phyloP scores from a whole-genome alignment of 2,888 invertebrate genomes.

The Phortica magna region DNA sequence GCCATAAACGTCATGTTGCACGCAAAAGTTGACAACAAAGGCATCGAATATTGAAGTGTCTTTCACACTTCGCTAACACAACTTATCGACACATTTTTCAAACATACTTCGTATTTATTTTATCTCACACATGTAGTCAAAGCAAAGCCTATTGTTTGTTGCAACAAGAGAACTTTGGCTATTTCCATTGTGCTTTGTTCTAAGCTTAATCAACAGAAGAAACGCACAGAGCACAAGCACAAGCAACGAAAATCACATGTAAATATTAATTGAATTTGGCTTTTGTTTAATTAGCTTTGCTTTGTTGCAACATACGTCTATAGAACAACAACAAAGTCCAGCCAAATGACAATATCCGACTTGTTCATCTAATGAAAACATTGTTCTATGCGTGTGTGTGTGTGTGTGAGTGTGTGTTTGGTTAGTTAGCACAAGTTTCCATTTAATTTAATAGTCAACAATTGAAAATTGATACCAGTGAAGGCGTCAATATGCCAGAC shows the following conservation, averaged over 20 bases:
- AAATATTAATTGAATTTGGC: constrained; percentile 70
- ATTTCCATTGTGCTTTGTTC: neutral
- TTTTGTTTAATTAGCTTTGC: constrained; percentile 53
- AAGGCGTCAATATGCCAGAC: neutral
- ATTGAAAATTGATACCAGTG: constrained; percentile 21
- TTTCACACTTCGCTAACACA: too few relatives aligned
- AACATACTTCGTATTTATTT: too few relatives aligned
- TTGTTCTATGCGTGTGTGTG: constrained; percentile 38
- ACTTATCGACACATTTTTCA: too few relatives aligned
- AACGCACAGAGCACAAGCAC: too few relatives aligned
- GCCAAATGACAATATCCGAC: constrained; percentile 22
- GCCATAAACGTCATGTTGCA: neutral
- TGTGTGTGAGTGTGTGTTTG: constrained; percentile 53
- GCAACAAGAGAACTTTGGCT: too few relatives aligned
- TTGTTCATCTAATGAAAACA: constrained; percentile 17
- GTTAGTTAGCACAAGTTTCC: constrained; percentile 43
- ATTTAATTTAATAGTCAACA: constrained; percentile 35
- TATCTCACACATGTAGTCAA: too few relatives aligned
- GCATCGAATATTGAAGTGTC: too few relatives aligned
- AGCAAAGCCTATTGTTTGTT: too few relatives aligned
- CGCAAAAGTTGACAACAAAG: neutral
- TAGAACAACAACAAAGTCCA: neutral
- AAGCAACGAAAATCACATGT: constrained; percentile 54
- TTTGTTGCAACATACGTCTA: constrained; percentile 48
- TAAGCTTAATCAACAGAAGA: neutral